phyloP scores from a whole-genome alignment of 2,888 invertebrate species.

The Neoscelio sp. region DNA sequence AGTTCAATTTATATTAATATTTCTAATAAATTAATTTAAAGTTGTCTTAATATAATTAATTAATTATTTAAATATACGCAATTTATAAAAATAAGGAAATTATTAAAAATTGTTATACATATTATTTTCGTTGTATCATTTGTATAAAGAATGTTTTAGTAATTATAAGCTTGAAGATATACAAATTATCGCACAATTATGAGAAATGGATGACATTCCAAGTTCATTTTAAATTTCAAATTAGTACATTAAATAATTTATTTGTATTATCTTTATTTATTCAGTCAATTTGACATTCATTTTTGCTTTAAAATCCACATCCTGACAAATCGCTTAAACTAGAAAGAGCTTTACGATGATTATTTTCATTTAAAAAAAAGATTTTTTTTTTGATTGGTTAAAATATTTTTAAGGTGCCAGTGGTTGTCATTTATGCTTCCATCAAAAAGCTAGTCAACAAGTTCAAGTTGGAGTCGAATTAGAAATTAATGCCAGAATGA shows the following conservation, averaged over 20 bases:
- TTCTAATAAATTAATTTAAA: background rate
- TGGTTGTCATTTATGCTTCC: constrained; percentile 95
- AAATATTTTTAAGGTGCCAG: constrained; percentile 85
- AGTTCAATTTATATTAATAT: background rate
- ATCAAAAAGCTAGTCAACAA: constrained; percentile 96
- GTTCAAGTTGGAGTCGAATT: constrained; percentile 97
- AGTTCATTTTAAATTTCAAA: too few relatives aligned
- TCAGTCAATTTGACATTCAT: background rate
- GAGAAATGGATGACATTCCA: too few relatives aligned
- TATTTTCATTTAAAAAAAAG: too few relatives aligned
- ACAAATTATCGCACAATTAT: too few relatives aligned
- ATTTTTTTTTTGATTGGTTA: too few relatives aligned
- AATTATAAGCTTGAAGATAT: too few relatives aligned
- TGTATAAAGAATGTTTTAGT: too few relatives aligned
- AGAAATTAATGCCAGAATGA: constrained; percentile 95
- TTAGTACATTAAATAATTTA: background rate
- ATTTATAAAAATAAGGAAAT: background rate
- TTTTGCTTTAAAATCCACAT: background rate
- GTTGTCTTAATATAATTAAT: constrained; percentile 5
- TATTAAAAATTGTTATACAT: background rate
- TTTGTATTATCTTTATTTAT: background rate
- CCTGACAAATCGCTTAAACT: too few relatives aligned
- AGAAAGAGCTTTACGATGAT: too few relatives aligned
- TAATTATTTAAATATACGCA: constrained; percentile 4
- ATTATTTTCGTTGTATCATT: too few relatives aligned